A percentile compares a stretch with the other conserved stretches of the same genome.
These are phyloP conservation scores for Pomacea canaliculata DNA, from an alignment of 2,888 invertebrate species.

Conservation along the genomic window DNA sequence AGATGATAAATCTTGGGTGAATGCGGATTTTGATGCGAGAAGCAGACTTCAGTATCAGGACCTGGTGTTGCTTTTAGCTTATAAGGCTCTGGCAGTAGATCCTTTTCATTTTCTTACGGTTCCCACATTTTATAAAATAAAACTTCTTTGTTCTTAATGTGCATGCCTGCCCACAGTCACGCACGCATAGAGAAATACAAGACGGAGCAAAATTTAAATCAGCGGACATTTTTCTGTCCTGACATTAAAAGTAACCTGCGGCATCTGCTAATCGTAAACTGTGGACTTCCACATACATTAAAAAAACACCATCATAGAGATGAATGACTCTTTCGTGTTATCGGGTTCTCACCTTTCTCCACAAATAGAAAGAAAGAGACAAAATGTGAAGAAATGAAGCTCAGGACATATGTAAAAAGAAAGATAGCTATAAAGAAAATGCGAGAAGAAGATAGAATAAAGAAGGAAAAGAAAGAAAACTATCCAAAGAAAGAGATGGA, in stretches of 20 bases:
- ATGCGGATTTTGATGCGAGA: too few relatives aligned
- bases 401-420: background rate
- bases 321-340: background rate
- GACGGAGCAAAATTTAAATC: background rate
- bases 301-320: background rate
- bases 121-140: too few relatives aligned
- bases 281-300: background rate
- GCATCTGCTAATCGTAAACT: background rate
- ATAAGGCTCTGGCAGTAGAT: too few relatives aligned
- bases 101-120: too few relatives aligned
- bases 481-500: background rate
- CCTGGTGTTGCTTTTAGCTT: too few relatives aligned
- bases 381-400: background rate
- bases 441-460: background rate
- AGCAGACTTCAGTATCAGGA: too few relatives aligned
- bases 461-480: background rate
- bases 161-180: background rate
- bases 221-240: background rate
- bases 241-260: background rate
- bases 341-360: background rate
- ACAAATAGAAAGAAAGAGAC: background rate
- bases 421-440: background rate
- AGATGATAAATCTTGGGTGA: too few relatives aligned
- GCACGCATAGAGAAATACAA: background rate
- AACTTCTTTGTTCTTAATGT: too few relatives aligned